phyloP scores from a whole-genome alignment of 2,797 vertebrate genomes.

The Staurois parvus region DNA sequence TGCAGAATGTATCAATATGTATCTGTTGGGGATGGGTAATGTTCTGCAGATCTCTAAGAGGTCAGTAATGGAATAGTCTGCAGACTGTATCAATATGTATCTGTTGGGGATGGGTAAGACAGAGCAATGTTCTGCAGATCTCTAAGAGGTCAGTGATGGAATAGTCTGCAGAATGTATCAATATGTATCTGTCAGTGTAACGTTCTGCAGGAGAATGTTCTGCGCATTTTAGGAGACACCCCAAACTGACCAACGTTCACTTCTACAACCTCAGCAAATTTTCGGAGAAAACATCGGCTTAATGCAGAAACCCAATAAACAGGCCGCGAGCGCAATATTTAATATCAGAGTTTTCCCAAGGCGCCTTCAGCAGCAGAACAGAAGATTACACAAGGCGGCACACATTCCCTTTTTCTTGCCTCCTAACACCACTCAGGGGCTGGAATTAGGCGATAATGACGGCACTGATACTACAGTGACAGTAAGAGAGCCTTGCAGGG shows the following conservation, averaged over 20 bases:
- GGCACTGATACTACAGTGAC: not conserved
- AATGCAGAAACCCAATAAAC: not conserved
- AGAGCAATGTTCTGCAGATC: conserved; percentile 11
- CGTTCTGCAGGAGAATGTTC: too few relatives aligned
- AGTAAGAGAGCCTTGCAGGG: too few relatives aligned
- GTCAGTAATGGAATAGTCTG: not conserved
- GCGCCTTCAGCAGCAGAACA: not conserved
- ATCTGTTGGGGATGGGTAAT: too few relatives aligned
- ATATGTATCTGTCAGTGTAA: not conserved
- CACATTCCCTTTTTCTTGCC: not conserved
- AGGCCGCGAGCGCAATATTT: not conserved
- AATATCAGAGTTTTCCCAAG: not conserved
- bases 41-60: too few relatives aligned
- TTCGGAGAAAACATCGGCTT: not conserved
- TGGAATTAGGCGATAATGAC: not conserved
- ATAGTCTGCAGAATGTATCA: not conserved
- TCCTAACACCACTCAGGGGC: not conserved
- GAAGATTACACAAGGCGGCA: not conserved
- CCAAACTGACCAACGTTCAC: not conserved
- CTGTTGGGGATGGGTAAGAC: not conserved
- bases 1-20: too few relatives aligned
- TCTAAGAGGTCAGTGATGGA: not conserved
- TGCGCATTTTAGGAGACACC: not conserved
- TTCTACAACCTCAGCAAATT: not conserved
- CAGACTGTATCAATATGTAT: not conserved